Evolutionary conservation across 2,797 vertebrate species (phyloP).

Genomic region (Steatocranus sp.): DNA sequence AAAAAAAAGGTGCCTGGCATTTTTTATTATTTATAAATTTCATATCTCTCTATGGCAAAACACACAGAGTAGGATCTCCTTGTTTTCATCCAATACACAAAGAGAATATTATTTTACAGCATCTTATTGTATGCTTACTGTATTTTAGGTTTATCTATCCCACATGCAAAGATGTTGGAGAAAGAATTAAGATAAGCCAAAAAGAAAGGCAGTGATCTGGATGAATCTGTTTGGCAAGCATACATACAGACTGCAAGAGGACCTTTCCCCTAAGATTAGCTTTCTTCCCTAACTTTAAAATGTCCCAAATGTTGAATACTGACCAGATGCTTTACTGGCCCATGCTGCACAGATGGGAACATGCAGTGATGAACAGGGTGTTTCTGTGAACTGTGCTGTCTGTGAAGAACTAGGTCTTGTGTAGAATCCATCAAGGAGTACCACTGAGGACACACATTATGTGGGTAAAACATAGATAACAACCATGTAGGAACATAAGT

Average conservation of each 20-base stretch:
- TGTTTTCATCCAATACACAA: not conserved
- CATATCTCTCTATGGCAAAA: not conserved
- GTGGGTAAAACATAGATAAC: not conserved
- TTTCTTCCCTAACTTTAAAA: not conserved
- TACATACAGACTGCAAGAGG: not conserved
- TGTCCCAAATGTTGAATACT: not conserved
- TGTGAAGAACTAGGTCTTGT: not conserved
- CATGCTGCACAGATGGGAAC: constrained; percentile 11
- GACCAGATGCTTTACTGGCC: constrained; percentile 25
- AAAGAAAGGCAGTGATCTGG: not conserved
- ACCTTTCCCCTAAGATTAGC: constrained; percentile 1
- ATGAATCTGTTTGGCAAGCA: constrained; percentile 5
- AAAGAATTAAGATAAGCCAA: not conserved
- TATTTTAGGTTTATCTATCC: not conserved
- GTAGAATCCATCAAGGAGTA: not conserved
- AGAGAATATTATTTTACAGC: not conserved
- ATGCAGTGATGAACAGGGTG: constrained; percentile 10
- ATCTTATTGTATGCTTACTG: not conserved
- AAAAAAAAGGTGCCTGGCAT: not conserved
- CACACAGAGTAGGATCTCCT: not conserved
- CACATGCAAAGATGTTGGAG: not conserved
- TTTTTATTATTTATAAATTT: not conserved
- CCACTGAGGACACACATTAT: not conserved
- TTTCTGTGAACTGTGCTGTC: constrained; percentile 11
- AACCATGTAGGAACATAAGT: not conserved